phyloP scores from a whole-genome alignment of 2,888 invertebrate genomes.

The Polyommatus icarus region DNA sequence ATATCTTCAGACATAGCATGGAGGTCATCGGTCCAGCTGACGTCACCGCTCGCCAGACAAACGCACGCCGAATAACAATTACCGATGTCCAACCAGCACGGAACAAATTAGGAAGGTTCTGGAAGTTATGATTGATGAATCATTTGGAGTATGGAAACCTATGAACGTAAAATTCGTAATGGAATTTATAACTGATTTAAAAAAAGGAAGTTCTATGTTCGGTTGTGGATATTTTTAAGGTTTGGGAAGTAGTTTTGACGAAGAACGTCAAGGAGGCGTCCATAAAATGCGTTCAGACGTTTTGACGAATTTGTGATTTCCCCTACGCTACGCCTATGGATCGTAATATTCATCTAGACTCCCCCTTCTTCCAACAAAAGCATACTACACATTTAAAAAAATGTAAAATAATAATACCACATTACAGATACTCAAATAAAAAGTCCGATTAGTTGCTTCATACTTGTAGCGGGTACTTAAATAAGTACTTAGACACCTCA shows the following conservation, averaged over 20 bases:
- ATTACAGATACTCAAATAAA: background rate
- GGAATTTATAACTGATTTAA: background rate
- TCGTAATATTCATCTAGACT: no score
- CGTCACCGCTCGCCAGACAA: constrained; percentile 68
- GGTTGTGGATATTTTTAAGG: no score
- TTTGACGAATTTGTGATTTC: no score
- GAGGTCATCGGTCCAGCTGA: constrained; percentile 72
- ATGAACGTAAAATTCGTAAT: constrained; percentile 5
- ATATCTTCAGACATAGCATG: constrained; percentile 37
- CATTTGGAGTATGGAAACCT: constrained; percentile 30
- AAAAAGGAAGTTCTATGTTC: background rate
- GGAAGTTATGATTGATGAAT: constrained; percentile 41
- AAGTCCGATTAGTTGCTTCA: background rate
- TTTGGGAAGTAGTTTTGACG: no score
- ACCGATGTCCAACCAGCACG: constrained; percentile 57
- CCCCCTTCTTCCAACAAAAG: no score
- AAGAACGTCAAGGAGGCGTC: no score
- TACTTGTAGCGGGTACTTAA: no score
- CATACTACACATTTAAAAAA: no score
- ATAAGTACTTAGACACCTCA: background rate
- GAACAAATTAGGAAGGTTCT: constrained; percentile 56
- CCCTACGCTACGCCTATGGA: no score
- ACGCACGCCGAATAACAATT: constrained; percentile 74
- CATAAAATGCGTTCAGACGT: no score
- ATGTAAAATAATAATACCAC: no score